Evolutionary conservation across 2,888 invertebrate genomes (phyloP).

Genomic region (Gari tellinella): DNA sequence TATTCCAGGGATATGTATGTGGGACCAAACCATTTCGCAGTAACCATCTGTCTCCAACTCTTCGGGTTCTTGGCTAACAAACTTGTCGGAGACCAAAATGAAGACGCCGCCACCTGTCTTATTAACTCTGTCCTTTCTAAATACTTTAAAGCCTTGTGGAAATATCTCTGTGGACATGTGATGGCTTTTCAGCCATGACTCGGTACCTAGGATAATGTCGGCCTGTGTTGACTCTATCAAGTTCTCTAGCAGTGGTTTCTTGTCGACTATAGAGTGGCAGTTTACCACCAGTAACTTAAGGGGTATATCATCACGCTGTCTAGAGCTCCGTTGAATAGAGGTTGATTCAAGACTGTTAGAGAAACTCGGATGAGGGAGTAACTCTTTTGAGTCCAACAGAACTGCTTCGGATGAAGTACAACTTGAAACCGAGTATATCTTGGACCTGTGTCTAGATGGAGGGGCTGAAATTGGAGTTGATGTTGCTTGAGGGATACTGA

Average conservation of each 20-base stretch:
- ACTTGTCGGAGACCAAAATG: too few species aligned
- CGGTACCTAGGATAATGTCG: background rate
- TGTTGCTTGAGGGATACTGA: slow-evolving; percentile 14
- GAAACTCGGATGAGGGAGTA: slow-evolving; percentile 10
- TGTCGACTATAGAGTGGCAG: too few species aligned
- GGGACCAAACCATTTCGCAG: too few species aligned
- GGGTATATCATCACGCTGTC: slow-evolving; percentile 6
- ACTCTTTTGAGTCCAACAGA: too few species aligned
- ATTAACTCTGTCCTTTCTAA: background rate
- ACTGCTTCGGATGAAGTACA: background rate
- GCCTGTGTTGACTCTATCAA: background rate
- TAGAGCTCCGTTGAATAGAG: background rate
- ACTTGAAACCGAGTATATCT: background rate
- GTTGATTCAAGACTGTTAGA: background rate
- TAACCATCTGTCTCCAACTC: too few species aligned
- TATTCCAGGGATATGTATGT: too few species aligned
- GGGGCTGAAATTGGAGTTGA: slow-evolving; percentile 1
- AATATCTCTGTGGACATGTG: background rate
- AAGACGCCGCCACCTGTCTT: too few species aligned
- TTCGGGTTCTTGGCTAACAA: too few species aligned
- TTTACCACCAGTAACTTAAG: background rate
- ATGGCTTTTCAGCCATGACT: background rate
- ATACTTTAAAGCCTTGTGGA: background rate
- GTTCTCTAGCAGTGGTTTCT: background rate
- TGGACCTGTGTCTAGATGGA: background rate